These are phyloP conservation scores for Cheilinus undulatus DNA, from an alignment of 2,113 vertebrate genomes.

Conservation along the genomic window DNA sequence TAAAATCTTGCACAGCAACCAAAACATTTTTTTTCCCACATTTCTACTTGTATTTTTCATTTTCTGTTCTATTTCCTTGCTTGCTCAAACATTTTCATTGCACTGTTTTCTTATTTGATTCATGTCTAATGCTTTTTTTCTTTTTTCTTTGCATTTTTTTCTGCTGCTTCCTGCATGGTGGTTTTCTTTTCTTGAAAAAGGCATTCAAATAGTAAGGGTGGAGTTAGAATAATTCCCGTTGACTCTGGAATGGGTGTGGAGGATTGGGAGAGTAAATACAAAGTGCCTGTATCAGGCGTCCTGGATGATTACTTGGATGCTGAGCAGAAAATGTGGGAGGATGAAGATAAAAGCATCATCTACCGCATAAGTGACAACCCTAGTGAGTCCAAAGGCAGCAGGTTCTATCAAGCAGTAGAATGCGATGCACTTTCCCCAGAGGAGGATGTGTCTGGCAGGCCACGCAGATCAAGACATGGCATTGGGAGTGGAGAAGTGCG, in stretches of 20 bases:
- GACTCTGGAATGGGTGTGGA: slow-evolving; percentile 89
- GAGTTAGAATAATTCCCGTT: slow-evolving; percentile 88
- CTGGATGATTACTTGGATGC: slow-evolving; percentile 89
- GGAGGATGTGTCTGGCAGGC: slow-evolving; percentile 79
- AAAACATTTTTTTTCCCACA: background rate
- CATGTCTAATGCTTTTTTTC: slow-evolving; percentile 44
- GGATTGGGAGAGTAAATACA: slow-evolving; percentile 87
- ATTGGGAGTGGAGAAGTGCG: slow-evolving; percentile 67
- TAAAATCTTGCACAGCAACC: background rate
- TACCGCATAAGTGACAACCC: slow-evolving; percentile 72
- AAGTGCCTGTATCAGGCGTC: slow-evolving; percentile 83
- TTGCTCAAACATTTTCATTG: slow-evolving; percentile 19
- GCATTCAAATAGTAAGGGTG: slow-evolving; percentile 81
- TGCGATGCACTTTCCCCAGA: slow-evolving; percentile 77
- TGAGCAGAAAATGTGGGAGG: slow-evolving; percentile 86
- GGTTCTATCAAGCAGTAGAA: slow-evolving; percentile 79
- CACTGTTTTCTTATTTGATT: slow-evolving; percentile 11
- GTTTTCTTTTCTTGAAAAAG: slow-evolving; percentile 65
- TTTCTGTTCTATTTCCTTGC: slow-evolving; percentile 12
- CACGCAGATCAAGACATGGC: slow-evolving; percentile 74
- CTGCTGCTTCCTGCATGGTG: slow-evolving; percentile 70
- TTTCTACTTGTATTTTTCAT: background rate
- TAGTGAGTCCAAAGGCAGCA: slow-evolving; percentile 72
- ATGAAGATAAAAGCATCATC: slow-evolving; percentile 81
- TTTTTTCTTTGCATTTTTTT: slow-evolving; percentile 60